Evolutionary conservation across 2,797 vertebrate genomes (phyloP), one percentile per base, ranked within the genome.

Genomic region (Coendou prehensilis): DNA sequence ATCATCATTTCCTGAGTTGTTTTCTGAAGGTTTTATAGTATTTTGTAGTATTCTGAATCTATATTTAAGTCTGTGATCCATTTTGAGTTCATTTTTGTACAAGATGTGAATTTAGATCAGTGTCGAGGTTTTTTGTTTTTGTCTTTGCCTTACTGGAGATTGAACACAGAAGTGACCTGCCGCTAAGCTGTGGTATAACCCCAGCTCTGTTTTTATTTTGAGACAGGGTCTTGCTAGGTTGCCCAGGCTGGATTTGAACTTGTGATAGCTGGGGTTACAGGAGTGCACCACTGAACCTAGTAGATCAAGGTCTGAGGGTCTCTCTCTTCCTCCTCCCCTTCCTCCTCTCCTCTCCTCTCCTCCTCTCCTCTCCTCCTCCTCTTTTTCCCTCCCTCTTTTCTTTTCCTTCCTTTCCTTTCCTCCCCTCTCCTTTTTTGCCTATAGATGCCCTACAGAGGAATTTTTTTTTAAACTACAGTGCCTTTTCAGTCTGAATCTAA

Each of bases 81-180:
- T 82, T 73, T 94, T 76, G 45, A 79, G 37, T 63, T 88, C 26
- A 69, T 86, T 93, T 96, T 88, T 84, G 10, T 81, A 11, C 89
- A 76, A 59, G 6, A 26, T 86, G 10, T 76, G 56, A 94, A 47
- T 96, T 88, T 86, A 37, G n/a, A 20, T 87, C 56, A 88, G 22
- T 0, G 1, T 41, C 7, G 30, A 17, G 45, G 14, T 78, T 78
- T 47, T 52, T 33, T 33, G 15, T 18, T 47, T 75, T 28, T 75
- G 41, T 33, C 17, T 52, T 17, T 52, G 13, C 26, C 22, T 9
- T 52, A 15, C 10, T 75, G 23, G 71, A 75, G 41, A 47, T 75
- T 6, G 23, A 28, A 47, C 22, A 26, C 45, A 28, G 45, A 45
- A 50, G 13, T 76, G 14, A 13, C 15, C 4, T 47, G 14, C 15